A percentile compares a stretch with the other conserved stretches of the same genome.
Conservation (phyloP, 2,888 invertebrate genomes). For the Aromia moschata region DNA sequence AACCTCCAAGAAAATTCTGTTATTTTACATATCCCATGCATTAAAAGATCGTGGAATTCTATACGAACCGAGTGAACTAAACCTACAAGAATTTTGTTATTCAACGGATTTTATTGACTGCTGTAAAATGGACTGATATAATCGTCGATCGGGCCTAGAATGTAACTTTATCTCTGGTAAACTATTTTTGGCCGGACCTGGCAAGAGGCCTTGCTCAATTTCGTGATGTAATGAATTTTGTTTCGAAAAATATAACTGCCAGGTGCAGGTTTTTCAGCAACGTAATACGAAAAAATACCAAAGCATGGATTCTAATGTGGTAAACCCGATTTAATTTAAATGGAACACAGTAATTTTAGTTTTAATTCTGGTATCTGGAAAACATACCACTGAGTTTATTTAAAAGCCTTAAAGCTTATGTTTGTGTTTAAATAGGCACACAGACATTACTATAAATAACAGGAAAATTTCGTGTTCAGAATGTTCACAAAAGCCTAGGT, state of each 20-base stretch:
- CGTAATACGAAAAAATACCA: background rate
- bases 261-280: constrained; percentile 2
- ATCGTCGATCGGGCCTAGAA: constrained; percentile 24
- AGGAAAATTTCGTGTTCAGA: too few relatives aligned
- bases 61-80: too few relatives aligned
- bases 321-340: background rate
- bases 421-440: too few relatives aligned
- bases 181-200: constrained; percentile 58
- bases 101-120: constrained; percentile 3
- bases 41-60: too few relatives aligned
- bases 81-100: constrained; percentile 1
- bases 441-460: too few relatives aligned
- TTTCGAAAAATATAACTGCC: constrained; percentile 22
- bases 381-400: too few relatives aligned
- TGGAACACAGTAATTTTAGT: too few relatives aligned
- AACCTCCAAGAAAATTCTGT: too few relatives aligned
- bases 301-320: background rate
- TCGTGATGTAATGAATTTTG: constrained; percentile 53
- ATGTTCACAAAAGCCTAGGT: background rate
- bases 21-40: too few relatives aligned
- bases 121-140: constrained; percentile 9
- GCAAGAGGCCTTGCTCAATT: constrained; percentile 37
- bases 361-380: too few relatives aligned
- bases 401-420: too few relatives aligned
- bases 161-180: constrained; percentile 57